Evolutionary conservation across 2,888 invertebrate genomes (phyloP).

Genomic region (Quadriops clusia): DNA sequence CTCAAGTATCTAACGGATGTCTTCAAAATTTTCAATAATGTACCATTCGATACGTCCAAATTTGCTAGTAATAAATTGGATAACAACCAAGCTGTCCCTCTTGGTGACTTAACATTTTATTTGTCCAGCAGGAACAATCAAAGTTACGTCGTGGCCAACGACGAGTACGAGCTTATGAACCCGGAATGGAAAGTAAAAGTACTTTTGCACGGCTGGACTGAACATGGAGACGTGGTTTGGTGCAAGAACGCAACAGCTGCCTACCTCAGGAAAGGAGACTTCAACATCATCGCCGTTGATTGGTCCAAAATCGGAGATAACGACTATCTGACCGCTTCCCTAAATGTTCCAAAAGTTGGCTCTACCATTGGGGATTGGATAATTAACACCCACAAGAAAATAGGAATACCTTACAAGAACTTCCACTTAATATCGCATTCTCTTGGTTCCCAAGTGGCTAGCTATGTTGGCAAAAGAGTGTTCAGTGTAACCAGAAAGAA

Average conservation of each 20-base stretch:
- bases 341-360: conserved; percentile 23
- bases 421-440: conserved; percentile 25
- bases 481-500: conserved; percentile 18
- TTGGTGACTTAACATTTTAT: too few relatives aligned
- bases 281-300: conserved; percentile 41
- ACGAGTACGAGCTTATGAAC: too few relatives aligned
- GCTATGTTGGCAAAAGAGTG: conserved; percentile 24
- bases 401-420: conserved; percentile 18
- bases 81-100: too few relatives aligned
- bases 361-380: conserved; percentile 24
- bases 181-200: too few relatives aligned
- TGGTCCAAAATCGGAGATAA: conserved; percentile 34
- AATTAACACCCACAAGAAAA: conserved; percentile 14
- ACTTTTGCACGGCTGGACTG: conserved; percentile 40
- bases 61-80: too few relatives aligned
- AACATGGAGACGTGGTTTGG: conserved; percentile 30
- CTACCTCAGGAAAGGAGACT: conserved; percentile 32
- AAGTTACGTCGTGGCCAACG: too few relatives aligned
- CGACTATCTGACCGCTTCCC: conserved; percentile 26
- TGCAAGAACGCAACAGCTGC: conserved; percentile 28
- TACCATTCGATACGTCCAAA: too few relatives aligned
- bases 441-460: conserved; percentile 26
- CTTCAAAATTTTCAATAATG: too few relatives aligned
- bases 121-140: too few relatives aligned
- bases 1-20: too few relatives aligned